A percentile compares a stretch with the other conserved stretches of the same genome.
phyloP scores from a whole-genome alignment of 1,140 invertebrate species.

The Tachypleus tridentatus region DNA sequence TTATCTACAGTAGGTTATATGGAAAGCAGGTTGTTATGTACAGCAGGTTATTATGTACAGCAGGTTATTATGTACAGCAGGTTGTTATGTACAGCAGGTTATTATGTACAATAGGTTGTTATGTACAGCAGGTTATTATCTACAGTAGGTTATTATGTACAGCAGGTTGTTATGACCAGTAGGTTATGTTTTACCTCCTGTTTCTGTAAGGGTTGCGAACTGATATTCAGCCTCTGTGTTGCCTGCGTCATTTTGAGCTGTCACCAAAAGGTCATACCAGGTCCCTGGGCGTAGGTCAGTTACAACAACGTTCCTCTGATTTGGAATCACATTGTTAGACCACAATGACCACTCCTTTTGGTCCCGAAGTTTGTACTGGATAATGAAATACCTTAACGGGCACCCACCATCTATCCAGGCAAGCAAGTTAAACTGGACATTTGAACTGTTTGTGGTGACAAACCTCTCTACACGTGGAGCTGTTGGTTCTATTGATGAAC shows the following conservation, averaged over 20 bases:
- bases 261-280: slow-evolving; percentile 70
- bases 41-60: too few species aligned
- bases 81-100: too few species aligned
- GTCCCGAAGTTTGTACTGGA: slow-evolving; percentile 65
- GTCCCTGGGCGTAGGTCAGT: slow-evolving; percentile 63
- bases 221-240: slow-evolving; percentile 75
- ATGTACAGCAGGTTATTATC: too few species aligned
- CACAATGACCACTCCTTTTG: slow-evolving; percentile 77
- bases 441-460: slow-evolving; percentile 80
- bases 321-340: slow-evolving; percentile 80
- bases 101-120: too few species aligned
- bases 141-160: too few species aligned
- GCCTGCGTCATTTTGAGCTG: slow-evolving; percentile 84
- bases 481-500: slow-evolving; percentile 13
- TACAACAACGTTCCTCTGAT: slow-evolving; percentile 34
- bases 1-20: too few species aligned
- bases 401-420: slow-evolving; percentile 92
- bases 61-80: too few species aligned
- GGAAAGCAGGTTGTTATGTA: too few species aligned
- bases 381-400: slow-evolving; percentile 88
- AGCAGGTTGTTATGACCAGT: too few species aligned
- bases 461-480: slow-evolving; percentile 21
- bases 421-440: slow-evolving; percentile 75
- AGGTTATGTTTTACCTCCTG: slow-evolving; percentile 35
- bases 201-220: slow-evolving; percentile 47